phyloP scores from a whole-genome alignment of 2,888 invertebrate species.

The Lordiphosa andalusiaca region DNA sequence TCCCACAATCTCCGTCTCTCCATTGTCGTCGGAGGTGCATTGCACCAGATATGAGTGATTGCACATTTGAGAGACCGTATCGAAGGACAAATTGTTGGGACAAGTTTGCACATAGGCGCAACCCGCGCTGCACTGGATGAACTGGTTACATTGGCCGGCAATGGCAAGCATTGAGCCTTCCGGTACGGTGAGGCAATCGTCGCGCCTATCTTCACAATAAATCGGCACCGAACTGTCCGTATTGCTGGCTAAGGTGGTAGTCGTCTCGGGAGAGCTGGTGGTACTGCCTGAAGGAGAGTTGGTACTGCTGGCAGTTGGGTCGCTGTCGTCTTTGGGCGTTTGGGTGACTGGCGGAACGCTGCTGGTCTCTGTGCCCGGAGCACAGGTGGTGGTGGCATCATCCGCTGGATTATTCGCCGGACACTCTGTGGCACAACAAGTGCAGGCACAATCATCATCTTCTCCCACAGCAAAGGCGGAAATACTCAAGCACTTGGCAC shows the following conservation, averaged over 20 bases:
- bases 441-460: conserved; percentile 39
- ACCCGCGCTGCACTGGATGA: conserved; percentile 51
- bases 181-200: too few relatives aligned
- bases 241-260: conserved; percentile 29
- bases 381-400: conserved; percentile 14
- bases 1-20: conserved; percentile 29
- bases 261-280: neutral
- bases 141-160: conserved; percentile 54
- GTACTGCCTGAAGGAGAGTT: neutral
- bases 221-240: conserved; percentile 1
- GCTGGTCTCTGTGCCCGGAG: conserved; percentile 12
- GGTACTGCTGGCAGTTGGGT: too few relatives aligned
- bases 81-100: conserved; percentile 62
- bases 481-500: conserved; percentile 47
- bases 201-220: conserved; percentile 27
- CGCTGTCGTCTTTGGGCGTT: too few relatives aligned
- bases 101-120: conserved; percentile 48
- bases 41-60: conserved; percentile 58
- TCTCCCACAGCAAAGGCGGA: conserved; percentile 24
- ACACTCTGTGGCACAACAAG: conserved; percentile 53
- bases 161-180: conserved; percentile 21
- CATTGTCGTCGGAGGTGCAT: conserved; percentile 32
- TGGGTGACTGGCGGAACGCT: conserved; percentile 1
- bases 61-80: conserved; percentile 34
- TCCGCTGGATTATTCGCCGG: neutral